Evolutionary conservation across 2,888 invertebrate species (phyloP), one percentile per base, ranked within the genome.

Genomic region (Andrena chrysosceles): DNA sequence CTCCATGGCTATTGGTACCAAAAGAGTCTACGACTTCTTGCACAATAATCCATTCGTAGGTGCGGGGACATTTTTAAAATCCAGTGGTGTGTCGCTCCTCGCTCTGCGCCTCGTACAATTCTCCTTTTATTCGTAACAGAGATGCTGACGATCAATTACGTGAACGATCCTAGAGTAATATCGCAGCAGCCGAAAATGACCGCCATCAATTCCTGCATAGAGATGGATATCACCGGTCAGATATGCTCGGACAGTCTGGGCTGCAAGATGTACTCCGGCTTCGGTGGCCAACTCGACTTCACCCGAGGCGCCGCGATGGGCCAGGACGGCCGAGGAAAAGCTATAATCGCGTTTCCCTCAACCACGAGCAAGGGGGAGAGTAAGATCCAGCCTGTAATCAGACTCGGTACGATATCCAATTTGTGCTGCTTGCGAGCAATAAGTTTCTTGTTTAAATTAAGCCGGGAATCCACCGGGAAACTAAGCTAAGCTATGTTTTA

Each of bases 241-340:
- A 95, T 96, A 31, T 95, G 95, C 66, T 95, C 96, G 0, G 96
- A 96, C 87, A 91, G 91, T 87, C 3, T 93, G 94, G 95, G 95
- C 31, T 96, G 96, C 0, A 95, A 96, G 77, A 96, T 96, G 96
- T 97, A 95, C 92, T 97, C 96, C 0, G 98, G 98, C 8, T 98
- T 98, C 93, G 99, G 99, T 13, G 98, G 98, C 0, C 99, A 99
- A 93, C 97, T 98, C 54, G 99, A 99, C 94, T 99, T 99, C 93
- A 97, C 98, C 87, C 96, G 98, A 75, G 99, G 99, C 31, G 97
- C 99, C 2, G 98, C 97, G 0, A 97, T 98, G 92, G 95, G 97
- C 2, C 92, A 96, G 2, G 99, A 99, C 94, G 98, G 98, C 0
- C 95, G 95, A 86, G 99, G 99, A 29, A 98, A 98, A 93, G 98